A percentile compares a stretch with the other conserved stretches of the same genome.
These are phyloP conservation scores for Tipula unca DNA, from an alignment of 2,888 invertebrate genomes.

Conservation along the genomic window DNA sequence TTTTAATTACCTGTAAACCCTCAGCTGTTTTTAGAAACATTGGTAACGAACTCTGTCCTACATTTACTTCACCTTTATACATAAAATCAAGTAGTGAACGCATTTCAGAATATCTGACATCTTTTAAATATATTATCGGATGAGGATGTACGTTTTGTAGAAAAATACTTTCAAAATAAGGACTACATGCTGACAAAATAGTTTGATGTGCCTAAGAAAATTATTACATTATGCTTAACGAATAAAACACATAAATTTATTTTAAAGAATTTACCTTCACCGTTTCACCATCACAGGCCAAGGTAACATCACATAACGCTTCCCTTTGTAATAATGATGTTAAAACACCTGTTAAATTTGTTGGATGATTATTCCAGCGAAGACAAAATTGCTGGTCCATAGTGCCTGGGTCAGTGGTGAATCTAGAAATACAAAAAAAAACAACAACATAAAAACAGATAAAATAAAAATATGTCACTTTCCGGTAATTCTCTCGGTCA, in stretches of 20 bases:
- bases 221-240: neutral
- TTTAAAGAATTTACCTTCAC: slow-evolving; percentile 52
- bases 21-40: slow-evolving; percentile 88
- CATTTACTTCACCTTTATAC: slow-evolving; percentile 88
- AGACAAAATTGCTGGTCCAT: slow-evolving; percentile 76
- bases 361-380: slow-evolving; percentile 91
- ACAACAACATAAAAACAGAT: neutral
- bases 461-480: neutral
- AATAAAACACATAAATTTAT: neutral
- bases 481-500: neutral
- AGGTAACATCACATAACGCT: slow-evolving; percentile 85
- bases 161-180: slow-evolving; percentile 88
- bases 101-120: slow-evolving; percentile 83
- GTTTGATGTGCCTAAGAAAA: slow-evolving; percentile 72
- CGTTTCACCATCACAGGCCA: slow-evolving; percentile 85
- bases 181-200: slow-evolving; percentile 87
- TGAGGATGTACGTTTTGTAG: slow-evolving; percentile 82
- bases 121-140: slow-evolving; percentile 87
- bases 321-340: slow-evolving; percentile 79
- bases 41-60: slow-evolving; percentile 82
- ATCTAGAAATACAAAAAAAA: slow-evolving; percentile 31
- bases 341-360: slow-evolving; percentile 82
- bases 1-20: slow-evolving; percentile 63
- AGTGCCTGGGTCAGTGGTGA: slow-evolving; percentile 49
- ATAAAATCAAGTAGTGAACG: slow-evolving; percentile 85